Evolutionary conservation across 2,888 invertebrate species (phyloP), one percentile per base, ranked within the genome.

Genomic region (Hypomecis atomaria): DNA sequence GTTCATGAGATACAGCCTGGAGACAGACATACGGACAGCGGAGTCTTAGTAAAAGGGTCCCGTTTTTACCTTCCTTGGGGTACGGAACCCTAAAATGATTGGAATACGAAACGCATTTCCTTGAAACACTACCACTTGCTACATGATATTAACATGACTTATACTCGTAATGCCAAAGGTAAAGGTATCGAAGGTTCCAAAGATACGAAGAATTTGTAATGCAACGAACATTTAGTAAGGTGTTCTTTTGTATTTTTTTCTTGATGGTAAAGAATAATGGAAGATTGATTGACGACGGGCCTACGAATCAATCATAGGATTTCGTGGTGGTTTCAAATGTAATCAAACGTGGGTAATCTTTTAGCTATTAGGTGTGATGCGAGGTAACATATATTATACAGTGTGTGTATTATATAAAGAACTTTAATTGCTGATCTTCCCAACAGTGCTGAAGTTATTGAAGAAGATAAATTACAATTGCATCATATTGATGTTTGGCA

Each of bases 71-170:
- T n/a, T n/a, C n/a, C n/a, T n/a, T n/a, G n/a, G n/a, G n/a, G n/a
- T n/a, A n/a, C n/a, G n/a, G n/a, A n/a, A n/a, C n/a, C n/a, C n/a
- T n/a, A 77, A 81, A 79, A 82, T 78, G 71, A 75, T 79, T 71
- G 68, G 76, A 81, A 81, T 82, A 81, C 78, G 65, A 66, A 76
- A 75, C 71, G 66, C 61, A 71, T 78, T 82, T 80, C 75, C 73
- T 77, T 73, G 74, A 74, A 62, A 70, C 68, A 71, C 70, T 62
- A 55, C 65, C 69, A 49, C 48, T 55, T 50, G 54, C 13, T 36
- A 43, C 54, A 38, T 38, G 58, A 58, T 23, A 63, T 56, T 50
- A 58, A 54, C 65, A 59, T 60, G 56, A 38, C 37, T 55, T 53
- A 50, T 38, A 23, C 23, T 23, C 23, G 23, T 23, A 23, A 23